These are phyloP conservation scores for Caerostris darwini DNA, from an alignment of 1,140 invertebrate genomes.

Conservation along the genomic window DNA sequence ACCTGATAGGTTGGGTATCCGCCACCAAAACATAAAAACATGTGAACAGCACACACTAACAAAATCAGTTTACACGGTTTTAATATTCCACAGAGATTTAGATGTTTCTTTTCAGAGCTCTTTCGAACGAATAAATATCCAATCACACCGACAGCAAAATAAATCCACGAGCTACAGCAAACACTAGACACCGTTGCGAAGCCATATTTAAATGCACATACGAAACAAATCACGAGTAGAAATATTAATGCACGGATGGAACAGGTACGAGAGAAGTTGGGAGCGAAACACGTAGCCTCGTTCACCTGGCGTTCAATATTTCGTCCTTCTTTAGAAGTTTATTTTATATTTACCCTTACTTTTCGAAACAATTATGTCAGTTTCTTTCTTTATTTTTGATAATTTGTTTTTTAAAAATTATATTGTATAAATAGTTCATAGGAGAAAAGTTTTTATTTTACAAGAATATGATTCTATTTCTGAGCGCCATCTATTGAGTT, in stretches of 20 bases:
- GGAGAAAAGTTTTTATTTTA: background rate
- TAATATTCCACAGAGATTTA: constrained; percentile 19
- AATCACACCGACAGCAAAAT: constrained; percentile 11
- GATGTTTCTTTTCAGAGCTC: background rate
- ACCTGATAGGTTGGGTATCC: constrained; percentile 53
- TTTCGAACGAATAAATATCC: background rate
- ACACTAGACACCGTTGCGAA: constrained; percentile 58
- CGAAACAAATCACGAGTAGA: constrained; percentile 61
- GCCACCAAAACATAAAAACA: constrained; percentile 51
- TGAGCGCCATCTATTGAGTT: constrained; percentile 37
- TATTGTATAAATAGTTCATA: background rate
- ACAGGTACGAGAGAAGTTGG: constrained; percentile 38
- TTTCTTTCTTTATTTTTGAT: background rate
- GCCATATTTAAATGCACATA: constrained; percentile 69
- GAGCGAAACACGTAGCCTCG: constrained; percentile 54
- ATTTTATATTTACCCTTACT: too few species aligned
- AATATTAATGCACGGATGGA: constrained; percentile 59
- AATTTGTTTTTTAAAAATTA: background rate
- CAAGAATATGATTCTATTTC: background rate
- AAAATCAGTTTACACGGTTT: background rate
- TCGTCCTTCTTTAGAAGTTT: background rate
- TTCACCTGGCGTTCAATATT: background rate
- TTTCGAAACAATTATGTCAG: too few species aligned
- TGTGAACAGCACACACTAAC: constrained; percentile 11
- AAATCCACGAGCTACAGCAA: constrained; percentile 52